Evolutionary conservation across 2,113 vertebrate species (phyloP).

Genomic region (Gallinago paraguaiae): DNA sequence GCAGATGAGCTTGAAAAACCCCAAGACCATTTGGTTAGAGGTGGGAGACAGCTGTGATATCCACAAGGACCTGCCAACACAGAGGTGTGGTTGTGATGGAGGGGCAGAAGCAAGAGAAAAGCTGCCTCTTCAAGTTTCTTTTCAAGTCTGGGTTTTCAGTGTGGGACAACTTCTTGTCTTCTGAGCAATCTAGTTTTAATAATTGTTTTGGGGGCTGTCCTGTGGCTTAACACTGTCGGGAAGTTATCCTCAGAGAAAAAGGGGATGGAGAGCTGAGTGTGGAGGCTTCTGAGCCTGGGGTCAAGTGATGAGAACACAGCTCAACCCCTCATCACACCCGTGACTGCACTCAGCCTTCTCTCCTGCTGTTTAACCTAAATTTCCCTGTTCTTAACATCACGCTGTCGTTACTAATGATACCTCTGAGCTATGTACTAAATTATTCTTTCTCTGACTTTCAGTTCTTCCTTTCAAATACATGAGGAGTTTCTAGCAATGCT

Average conservation of each 20-base stretch:
- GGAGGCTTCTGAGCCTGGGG: not conserved
- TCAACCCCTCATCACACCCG: not conserved
- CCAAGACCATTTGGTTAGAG: not conserved
- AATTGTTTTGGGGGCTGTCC: not conserved
- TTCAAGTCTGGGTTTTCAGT: not conserved
- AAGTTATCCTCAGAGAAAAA: not conserved
- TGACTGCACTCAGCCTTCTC: not conserved
- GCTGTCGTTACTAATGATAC: conserved; percentile 37
- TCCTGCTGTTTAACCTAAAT: conserved; percentile 56
- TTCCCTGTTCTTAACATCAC: conserved; percentile 33
- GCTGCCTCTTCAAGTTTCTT: not conserved
- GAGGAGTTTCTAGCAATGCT: conserved; percentile 28
- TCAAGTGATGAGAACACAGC: fast-evolving
- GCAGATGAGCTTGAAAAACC: not conserved
- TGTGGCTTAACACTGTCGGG: not conserved
- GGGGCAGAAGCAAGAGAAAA: not conserved
- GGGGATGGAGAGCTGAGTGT: not conserved
- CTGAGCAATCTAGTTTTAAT: not conserved
- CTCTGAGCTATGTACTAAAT: conserved; percentile 52
- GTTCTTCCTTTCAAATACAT: conserved; percentile 48
- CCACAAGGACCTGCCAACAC: not conserved
- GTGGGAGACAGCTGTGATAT: not conserved
- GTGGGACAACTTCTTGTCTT: not conserved
- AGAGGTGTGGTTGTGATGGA: not conserved
- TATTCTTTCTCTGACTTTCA: conserved; percentile 56